Percentiles rank a stretch among this genome's conserved stretches.
Conservation (phyloP, 2,888 invertebrate genomes). For the Muschampia staudingeri region DNA sequence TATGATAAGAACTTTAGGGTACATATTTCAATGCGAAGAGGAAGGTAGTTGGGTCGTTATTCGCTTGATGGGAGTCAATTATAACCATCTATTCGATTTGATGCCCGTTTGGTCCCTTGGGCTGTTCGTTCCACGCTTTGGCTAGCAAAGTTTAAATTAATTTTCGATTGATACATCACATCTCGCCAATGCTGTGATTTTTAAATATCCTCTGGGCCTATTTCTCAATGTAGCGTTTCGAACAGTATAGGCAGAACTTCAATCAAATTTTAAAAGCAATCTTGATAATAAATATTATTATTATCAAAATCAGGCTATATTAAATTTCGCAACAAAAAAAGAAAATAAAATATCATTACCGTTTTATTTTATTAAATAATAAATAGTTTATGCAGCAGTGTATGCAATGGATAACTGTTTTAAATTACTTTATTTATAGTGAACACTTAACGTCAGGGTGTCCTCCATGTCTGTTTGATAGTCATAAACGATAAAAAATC, state of each 20-base stretch:
- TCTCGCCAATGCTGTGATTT: conserved; percentile 83
- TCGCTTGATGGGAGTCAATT: conserved; percentile 84
- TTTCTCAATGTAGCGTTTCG: conserved; percentile 70
- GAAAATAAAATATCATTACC: not conserved
- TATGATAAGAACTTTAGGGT: conserved; percentile 71
- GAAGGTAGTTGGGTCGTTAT: conserved; percentile 78
- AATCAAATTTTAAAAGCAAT: not conserved
- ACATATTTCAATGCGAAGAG: conserved; percentile 77
- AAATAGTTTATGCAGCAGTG: no score
- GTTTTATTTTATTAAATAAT: no score
- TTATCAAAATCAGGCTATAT: not conserved
- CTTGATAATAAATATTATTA: not conserved
- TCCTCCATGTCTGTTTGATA: no score
- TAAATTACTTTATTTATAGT: no score
- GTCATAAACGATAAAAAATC: no score
- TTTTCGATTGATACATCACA: conserved; percentile 88
- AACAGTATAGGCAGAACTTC: conserved; percentile 67
- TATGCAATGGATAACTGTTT: no score
- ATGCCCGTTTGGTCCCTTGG: conserved; percentile 85
- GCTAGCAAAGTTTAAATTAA: conserved; percentile 89
- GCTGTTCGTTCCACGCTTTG: conserved; percentile 84
- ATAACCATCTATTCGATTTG: conserved; percentile 90
- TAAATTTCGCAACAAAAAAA: not conserved
- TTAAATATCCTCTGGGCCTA: conserved; percentile 78
- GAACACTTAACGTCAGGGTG: no score